Evolutionary conservation across 2,888 invertebrate species (phyloP).

Genomic region (Octonoba sinensis): DNA sequence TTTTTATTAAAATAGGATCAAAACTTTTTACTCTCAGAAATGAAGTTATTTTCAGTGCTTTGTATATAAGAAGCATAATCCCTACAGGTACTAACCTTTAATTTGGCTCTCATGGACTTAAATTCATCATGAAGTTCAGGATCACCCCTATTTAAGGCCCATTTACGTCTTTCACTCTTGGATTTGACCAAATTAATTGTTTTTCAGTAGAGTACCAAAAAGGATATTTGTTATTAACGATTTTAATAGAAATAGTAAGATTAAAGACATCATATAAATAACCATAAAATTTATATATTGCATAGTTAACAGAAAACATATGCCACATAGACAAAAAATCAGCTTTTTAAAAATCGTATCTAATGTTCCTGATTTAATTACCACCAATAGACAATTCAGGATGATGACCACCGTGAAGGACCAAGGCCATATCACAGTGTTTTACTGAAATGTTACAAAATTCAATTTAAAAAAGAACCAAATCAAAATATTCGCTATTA

Average conservation of each 20-base stretch:
- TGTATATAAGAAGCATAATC: background rate
- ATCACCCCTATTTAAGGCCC: too few species aligned
- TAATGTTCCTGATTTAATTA: background rate
- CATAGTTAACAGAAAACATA: background rate
- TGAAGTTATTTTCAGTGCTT: background rate
- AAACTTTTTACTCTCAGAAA: too few species aligned
- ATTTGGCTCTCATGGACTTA: too few species aligned
- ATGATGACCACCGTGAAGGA: background rate
- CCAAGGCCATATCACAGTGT: background rate
- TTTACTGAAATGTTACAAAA: slow-evolving; percentile 4
- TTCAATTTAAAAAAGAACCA: background rate
- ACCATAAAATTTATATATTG: background rate
- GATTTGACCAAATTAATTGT: background rate
- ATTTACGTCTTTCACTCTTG: background rate
- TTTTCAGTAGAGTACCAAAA: background rate
- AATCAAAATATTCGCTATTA: background rate
- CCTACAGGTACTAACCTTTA: background rate
- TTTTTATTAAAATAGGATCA: background rate
- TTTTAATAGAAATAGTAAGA: background rate
- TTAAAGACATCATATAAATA: slow-evolving; percentile 3
- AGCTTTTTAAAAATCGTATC: background rate
- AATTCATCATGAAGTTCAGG: background rate
- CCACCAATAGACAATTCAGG: background rate
- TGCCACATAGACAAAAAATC: too few species aligned
- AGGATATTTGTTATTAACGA: background rate